These are phyloP conservation scores for Iguana delicatissima DNA, from an alignment of 2,797 vertebrate species.

Conservation along the genomic window DNA sequence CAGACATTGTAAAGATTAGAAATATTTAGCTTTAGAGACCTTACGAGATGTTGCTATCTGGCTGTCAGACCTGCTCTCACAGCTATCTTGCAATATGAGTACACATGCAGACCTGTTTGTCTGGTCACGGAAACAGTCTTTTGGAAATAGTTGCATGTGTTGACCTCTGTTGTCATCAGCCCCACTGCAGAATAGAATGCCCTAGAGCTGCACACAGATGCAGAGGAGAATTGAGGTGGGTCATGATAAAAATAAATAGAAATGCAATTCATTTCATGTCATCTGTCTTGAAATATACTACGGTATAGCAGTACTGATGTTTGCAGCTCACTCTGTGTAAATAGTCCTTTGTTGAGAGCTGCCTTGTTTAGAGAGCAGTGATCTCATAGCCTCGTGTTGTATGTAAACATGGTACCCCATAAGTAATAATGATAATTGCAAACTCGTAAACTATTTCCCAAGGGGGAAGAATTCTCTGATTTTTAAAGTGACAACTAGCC, in stretches of 20 bases:
- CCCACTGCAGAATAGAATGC: not conserved
- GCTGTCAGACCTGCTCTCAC: not conserved
- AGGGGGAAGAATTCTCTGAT: not conserved
- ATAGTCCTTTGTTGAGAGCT: not conserved
- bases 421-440: not conserved
- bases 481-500: constrained; percentile 44
- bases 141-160: not conserved
- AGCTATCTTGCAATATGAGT: not conserved
- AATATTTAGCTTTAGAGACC: not conserved
- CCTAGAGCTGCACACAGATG: not conserved
- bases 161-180: not conserved
- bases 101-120: not conserved
- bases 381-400: not conserved
- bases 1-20: too few species aligned
- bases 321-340: not conserved
- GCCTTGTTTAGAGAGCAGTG: constrained; percentile 13
- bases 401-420: rapidly evolving
- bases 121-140: too few species aligned
- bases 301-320: not conserved
- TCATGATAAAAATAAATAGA: not conserved
- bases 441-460: constrained; percentile 29
- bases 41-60: not conserved
- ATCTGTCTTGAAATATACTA: not conserved
- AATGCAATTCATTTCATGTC: not conserved
- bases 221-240: not conserved